Percentiles rank a stretch among this genome's conserved stretches.
These are phyloP conservation scores for Macrophya alboannulata DNA, from an alignment of 2,888 invertebrate genomes.

Conservation along the genomic window DNA sequence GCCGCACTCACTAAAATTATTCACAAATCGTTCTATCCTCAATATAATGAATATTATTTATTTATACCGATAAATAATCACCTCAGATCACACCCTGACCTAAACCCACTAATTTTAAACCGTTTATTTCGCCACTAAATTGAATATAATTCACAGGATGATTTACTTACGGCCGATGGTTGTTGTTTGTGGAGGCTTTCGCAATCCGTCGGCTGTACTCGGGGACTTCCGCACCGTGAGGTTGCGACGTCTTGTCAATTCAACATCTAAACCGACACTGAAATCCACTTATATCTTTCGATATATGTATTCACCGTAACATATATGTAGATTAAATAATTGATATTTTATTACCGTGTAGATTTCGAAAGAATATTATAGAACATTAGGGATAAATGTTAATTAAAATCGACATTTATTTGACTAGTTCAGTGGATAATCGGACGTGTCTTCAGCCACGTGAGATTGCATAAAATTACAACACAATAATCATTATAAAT, in stretches of 20 bases:
- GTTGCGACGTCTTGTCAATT: constrained; percentile 71
- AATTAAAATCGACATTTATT: constrained; percentile 55
- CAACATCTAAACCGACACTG: constrained; percentile 72
- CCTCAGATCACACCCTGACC: neutral
- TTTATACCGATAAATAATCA: constrained; percentile 16
- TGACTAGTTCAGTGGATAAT: constrained; percentile 66
- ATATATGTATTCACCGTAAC: neutral
- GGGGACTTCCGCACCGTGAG: constrained; percentile 74
- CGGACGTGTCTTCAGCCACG: constrained; percentile 68
- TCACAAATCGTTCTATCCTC: constrained; percentile 25
- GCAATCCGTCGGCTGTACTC: constrained; percentile 78
- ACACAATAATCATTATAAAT: neutral
- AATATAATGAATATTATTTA: neutral
- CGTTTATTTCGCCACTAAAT: constrained; percentile 56
- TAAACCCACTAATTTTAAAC: constrained; percentile 46
- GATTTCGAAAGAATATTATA: neutral
- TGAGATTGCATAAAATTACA: constrained; percentile 57
- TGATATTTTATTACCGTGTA: neutral
- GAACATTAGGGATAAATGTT: constrained; percentile 34
- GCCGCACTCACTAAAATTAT: constrained; percentile 42
- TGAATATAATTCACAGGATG: constrained; percentile 72
- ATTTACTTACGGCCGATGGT: constrained; percentile 82
- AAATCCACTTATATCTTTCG: constrained; percentile 59
- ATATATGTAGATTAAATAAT: constrained; percentile 3
- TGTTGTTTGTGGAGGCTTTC: constrained; percentile 81